Evolutionary conservation across 2,113 vertebrate genomes (phyloP), one percentile per base, ranked within the genome.

Genomic region (Antennarius striatus): DNA sequence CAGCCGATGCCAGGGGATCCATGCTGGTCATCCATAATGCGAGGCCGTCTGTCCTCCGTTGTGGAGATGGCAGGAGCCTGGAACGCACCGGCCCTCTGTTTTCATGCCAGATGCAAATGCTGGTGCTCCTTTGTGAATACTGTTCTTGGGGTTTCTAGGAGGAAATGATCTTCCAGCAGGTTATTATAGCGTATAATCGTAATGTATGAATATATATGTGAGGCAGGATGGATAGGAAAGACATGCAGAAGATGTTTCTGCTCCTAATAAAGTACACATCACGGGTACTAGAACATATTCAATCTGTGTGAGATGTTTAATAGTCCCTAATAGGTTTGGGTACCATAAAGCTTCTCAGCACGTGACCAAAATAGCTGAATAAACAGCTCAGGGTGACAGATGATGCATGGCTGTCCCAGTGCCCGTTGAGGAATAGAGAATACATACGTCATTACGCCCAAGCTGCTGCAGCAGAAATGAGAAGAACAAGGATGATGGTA

Each of bases 21-120:
- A 76, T 43, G 77, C 86, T 89, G 86, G 49, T 85, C 39, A 14
- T 80, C 84, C 85, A 80, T 80, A 88, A 83, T 82, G 79, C 80
- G 72, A 55, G 22, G 58, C 88, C 84, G 81, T 68, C 79, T 77
- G 82, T 78, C 68, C 74, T 79, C 77, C 53, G 72, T 64, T 68
- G 73, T 61, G 49, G 71, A 39, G 71, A 86, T 83, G 81, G 77
- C 76, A 56, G 62, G 52, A 79, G 69, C 29, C 3, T 29, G 46
- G 48, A 81, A 73, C 82, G 81, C 79, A 87, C 65, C 81, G 84
- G 68, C 54, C 84, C 54, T 68, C 55, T 78, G 57, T 84, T 78
- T 79, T 71, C 40, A 70, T 84, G 86, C 84, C 86, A 88, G 81
- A 65, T 79, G 75, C 84, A 80, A 80, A 22, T 22, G 22, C 22